Percentiles rank a stretch among this genome's conserved stretches.
phyloP scores from a whole-genome alignment of 2,113 vertebrate genomes.

The Antechinus flavipes region DNA sequence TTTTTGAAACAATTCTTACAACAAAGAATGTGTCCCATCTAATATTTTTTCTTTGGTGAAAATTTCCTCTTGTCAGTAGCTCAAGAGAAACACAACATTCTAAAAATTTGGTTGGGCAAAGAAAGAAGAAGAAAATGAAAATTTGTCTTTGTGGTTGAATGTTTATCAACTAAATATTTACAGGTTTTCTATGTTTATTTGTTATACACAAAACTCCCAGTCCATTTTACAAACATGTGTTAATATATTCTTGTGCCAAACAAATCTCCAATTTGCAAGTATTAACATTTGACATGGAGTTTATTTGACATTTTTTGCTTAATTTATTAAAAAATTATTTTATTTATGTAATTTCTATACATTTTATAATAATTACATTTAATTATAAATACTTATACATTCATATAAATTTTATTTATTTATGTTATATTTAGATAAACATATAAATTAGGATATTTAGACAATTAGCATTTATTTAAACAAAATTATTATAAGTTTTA shows the following conservation, averaged over 20 bases:
- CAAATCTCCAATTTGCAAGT: not conserved
- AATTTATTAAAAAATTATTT: not conserved
- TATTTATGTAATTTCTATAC: too few relatives aligned
- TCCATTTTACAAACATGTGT: conserved; percentile 37
- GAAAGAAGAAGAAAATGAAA: conserved; percentile 55
- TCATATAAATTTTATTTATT: too few relatives aligned
- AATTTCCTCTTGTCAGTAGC: conserved; percentile 1
- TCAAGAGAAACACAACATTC: not conserved
- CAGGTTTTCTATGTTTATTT: conserved; percentile 31
- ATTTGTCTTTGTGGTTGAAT: conserved; percentile 34
- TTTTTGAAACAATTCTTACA: conserved; percentile 10
- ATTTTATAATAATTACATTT: too few relatives aligned
- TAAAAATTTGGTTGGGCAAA: conserved; percentile 36
- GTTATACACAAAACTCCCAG: conserved; percentile 27
- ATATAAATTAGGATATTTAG: conserved; percentile 44
- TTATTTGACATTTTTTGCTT: not conserved
- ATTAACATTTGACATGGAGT: conserved; percentile 7
- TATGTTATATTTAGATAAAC: too few relatives aligned
- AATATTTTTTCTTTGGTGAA: conserved; percentile 31
- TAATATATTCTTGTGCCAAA: conserved; percentile 20
- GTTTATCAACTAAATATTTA: conserved; percentile 30
- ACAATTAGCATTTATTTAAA: conserved; percentile 9
- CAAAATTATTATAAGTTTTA: conserved; percentile 35
- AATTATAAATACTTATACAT: too few relatives aligned
- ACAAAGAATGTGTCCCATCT: not conserved